phyloP scores from a whole-genome alignment of 2,113 vertebrate species.

The Daubentonia madagascariensis region DNA sequence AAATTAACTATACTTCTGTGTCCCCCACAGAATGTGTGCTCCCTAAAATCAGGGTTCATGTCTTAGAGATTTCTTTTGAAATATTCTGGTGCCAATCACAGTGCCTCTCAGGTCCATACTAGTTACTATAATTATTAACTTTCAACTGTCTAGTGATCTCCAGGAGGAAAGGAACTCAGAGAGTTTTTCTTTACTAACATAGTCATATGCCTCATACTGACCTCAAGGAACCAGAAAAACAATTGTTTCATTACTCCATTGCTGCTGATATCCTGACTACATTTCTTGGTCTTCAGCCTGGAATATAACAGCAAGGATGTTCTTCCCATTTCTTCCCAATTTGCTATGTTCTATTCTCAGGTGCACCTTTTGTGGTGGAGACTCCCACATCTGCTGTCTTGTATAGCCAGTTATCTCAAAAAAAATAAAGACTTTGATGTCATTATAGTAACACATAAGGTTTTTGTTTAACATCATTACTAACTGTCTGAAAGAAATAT shows the following conservation, averaged over 20 bases:
- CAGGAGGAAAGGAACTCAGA: neutral
- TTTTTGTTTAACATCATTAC: conserved; percentile 23
- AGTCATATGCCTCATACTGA: neutral
- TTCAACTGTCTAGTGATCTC: neutral
- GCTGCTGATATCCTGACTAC: neutral
- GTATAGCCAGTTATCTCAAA: neutral
- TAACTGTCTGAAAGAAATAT: neutral
- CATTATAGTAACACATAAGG: neutral
- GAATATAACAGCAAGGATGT: neutral
- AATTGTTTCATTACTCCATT: neutral
- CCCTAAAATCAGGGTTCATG: neutral
- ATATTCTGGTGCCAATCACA: neutral
- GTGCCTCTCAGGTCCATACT: neutral
- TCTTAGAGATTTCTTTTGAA: neutral
- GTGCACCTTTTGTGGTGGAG: neutral
- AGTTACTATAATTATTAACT: neutral
- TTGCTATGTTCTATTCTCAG: neutral
- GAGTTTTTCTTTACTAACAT: neutral
- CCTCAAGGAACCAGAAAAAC: neutral
- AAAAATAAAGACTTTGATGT: neutral
- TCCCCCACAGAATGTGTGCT: neutral
- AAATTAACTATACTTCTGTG: neutral
- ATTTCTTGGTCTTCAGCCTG: neutral
- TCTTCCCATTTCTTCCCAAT: neutral
- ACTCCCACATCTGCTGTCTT: neutral